Evolutionary conservation across 2,888 invertebrate genomes (phyloP).

Genomic region (Scelioninae gen. 1): DNA sequence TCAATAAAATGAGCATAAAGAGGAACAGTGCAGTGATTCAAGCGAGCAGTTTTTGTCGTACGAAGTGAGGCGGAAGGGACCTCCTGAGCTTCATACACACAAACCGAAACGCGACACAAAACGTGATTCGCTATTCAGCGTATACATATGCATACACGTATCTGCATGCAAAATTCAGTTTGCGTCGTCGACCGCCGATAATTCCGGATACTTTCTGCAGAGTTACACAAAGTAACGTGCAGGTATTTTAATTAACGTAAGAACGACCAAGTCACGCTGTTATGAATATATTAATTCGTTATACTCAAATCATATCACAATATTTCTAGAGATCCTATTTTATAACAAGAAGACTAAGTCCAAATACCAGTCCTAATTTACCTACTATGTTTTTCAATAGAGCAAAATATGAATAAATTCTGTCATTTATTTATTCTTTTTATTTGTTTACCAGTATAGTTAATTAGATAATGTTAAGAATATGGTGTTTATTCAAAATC

Average conservation of each 20-base stretch:
- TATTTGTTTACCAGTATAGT: no score
- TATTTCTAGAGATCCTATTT: no score
- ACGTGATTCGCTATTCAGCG: conserved; percentile 26
- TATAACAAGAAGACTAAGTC: no score
- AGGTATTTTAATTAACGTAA: conserved; percentile 82
- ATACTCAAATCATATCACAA: no score
- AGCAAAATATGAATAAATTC: no score
- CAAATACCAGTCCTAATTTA: no score
- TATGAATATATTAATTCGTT: no score
- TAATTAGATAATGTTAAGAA: no score
- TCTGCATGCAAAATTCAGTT: conserved; percentile 46
- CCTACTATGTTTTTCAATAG: no score
- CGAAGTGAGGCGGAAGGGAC: conserved; percentile 18
- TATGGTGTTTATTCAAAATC: no score
- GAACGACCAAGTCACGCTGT: conserved; percentile 58
- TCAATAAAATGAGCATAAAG: conserved; percentile 34
- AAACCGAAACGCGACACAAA: background rate
- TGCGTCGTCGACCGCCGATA: conserved; percentile 29
- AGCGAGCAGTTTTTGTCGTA: conserved; percentile 21
- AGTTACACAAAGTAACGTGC: conserved; percentile 67
- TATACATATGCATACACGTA: conserved; percentile 1
- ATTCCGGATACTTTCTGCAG: background rate
- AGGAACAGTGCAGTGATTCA: conserved; percentile 8
- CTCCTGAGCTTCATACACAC: background rate
- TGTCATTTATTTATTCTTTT: no score